Base-by-base conservation (phyloP, 2,888 invertebrate genomes). In the Balanococcus diminutus region DNA sequence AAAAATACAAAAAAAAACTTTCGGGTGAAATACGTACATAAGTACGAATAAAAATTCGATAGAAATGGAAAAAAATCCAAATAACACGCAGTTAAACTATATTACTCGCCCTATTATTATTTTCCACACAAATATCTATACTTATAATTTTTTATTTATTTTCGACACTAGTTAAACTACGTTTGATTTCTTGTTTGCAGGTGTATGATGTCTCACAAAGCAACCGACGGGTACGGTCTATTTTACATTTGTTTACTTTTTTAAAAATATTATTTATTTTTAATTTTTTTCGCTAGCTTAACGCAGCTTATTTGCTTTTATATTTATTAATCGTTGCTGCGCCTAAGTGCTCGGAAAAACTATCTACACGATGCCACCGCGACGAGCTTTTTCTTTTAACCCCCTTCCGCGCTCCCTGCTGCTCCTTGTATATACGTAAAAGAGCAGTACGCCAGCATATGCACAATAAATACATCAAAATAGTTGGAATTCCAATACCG, bases 131-230 rank as follows among this genome's bases (percentile, higher is more conserved):
- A 67, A 67, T 67, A 67, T 67, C 16, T 28, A 67, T 79, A 79
- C 36, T 79, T 79, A 79, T 36, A 83, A 79, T 56, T 87, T 85
- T 42, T 87, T 28, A 46, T 83, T 61, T 86, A 86, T 86, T 85
- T 84, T 87, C 87, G 86, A 87, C 88, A 86, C 87, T 87, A 88
- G 88, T 88, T 88, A 88, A 88, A 88, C 88, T 88, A 87, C 87
- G 84, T 88, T 88, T 87, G 88, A 88, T 88, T 88, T 88, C 88
- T 88, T 89, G 88, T 89, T 89, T 88, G 87, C 89, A 89, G 89
- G 89, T 89, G 89, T 88, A 88, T 89, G 88, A 89, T 89, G 88
- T 88, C 88, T 87, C 89, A 89, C 88, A 89, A 89, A 88, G 88
- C 89, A 87, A 88, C 88, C 87, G 89, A 89, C 88, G 89, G 89